Percentiles rank a stretch among this genome's conserved stretches.
Conservation (phyloP, 92 coral and sea anemone species). For the Pocillopora grandis region DNA sequence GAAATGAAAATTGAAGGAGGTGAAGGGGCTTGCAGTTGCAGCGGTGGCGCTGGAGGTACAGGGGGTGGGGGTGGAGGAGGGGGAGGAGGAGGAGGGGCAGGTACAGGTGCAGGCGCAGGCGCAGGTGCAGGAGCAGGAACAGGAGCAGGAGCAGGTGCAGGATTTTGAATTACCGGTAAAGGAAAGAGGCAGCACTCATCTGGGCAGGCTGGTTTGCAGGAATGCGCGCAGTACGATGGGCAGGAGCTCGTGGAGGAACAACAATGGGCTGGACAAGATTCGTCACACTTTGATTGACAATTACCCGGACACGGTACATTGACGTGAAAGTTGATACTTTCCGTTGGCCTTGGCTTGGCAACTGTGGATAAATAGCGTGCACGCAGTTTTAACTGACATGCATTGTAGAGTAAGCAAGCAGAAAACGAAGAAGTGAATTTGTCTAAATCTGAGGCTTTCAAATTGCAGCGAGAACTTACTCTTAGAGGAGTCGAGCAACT, state of each 20-base stretch:
- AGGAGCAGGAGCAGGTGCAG: slow-evolving; percentile 38
- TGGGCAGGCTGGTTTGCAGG: slow-evolving; percentile 71
- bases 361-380: slow-evolving; percentile 33
- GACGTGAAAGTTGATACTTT: slow-evolving; percentile 25
- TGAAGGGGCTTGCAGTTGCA: slow-evolving; percentile 11
- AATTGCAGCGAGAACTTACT: too few species aligned
- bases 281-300: slow-evolving; percentile 65
- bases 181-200: slow-evolving; percentile 64
- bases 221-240: slow-evolving; percentile 56
- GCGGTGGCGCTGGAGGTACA: slow-evolving; percentile 37
- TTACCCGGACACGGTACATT: slow-evolving; percentile 59
- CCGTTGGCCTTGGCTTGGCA: slow-evolving; percentile 24
- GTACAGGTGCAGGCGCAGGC: slow-evolving; percentile 43
- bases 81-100: slow-evolving; percentile 47
- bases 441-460: too few species aligned
- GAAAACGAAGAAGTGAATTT: too few species aligned
- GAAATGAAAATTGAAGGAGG: slow-evolving; percentile 38
- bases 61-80: slow-evolving; percentile 32
- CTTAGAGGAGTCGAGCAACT: too few species aligned
- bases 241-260: slow-evolving; percentile 56
- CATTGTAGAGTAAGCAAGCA: neutral
- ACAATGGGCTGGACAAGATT: slow-evolving; percentile 78
- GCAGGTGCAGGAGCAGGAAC: slow-evolving; percentile 52
- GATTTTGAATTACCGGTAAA: slow-evolving; percentile 39
- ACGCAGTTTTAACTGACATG: slow-evolving; percentile 3